Evolutionary conservation across 2,797 vertebrate species (phyloP).

Genomic region (Tympanoctomys barrerae): DNA sequence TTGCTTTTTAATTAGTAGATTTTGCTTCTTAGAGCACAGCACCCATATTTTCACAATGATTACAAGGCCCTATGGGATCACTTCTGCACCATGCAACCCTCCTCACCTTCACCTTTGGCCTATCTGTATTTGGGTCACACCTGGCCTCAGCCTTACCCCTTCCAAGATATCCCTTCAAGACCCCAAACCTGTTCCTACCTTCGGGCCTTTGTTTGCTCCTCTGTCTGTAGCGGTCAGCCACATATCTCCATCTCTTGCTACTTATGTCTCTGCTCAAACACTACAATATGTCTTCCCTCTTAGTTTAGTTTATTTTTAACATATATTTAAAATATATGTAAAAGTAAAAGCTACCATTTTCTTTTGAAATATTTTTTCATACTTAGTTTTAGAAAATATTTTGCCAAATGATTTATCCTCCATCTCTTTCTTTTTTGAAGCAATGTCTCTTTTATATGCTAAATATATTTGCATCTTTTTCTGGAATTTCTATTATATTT

Average conservation of each 20-base stretch:
- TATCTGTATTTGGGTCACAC: background rate
- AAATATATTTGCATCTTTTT: background rate
- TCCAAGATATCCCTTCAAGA: background rate
- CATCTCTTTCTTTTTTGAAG: background rate
- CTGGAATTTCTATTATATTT: background rate
- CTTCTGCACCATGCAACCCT: background rate
- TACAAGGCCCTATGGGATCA: background rate
- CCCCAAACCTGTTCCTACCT: too few species aligned
- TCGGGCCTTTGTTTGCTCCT: background rate
- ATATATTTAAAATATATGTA: background rate
- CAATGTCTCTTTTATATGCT: background rate
- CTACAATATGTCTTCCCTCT: background rate
- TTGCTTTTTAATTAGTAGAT: background rate
- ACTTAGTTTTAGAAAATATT: constrained; percentile 10
- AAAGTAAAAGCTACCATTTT: background rate
- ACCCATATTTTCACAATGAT: background rate
- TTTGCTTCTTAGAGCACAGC: background rate
- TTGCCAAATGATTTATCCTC: background rate
- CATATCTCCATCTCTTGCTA: background rate
- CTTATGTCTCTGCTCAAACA: background rate
- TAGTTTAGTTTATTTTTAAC: background rate
- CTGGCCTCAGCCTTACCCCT: background rate
- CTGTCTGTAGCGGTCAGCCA: background rate
- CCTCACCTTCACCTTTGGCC: background rate
- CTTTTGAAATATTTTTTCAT: background rate